Evolutionary conservation across 2,888 invertebrate species (phyloP).

Genomic region (Eudasyphora cyanicolor): DNA sequence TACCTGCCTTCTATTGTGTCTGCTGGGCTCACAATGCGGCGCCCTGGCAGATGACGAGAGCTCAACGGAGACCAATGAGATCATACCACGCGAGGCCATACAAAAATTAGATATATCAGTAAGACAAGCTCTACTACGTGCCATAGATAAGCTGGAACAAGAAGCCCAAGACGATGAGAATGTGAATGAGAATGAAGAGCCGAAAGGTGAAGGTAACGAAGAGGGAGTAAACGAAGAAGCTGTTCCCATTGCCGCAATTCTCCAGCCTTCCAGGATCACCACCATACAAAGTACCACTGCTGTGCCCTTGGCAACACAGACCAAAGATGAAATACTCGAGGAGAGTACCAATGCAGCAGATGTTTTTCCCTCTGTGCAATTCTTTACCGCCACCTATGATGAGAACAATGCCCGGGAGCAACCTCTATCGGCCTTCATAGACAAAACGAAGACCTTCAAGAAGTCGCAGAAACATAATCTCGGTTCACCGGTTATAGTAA

Average conservation of each 20-base stretch:
- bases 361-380: slow-evolving; percentile 81
- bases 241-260: neutral
- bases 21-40: slow-evolving; percentile 68
- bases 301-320: slow-evolving; percentile 71
- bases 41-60: slow-evolving; percentile 68
- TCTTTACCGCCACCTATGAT: slow-evolving; percentile 81
- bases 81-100: slow-evolving; percentile 82
- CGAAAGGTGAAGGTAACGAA: slow-evolving; percentile 66
- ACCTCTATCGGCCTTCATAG: slow-evolving; percentile 75
- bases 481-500: slow-evolving; percentile 62
- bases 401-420: slow-evolving; percentile 76
- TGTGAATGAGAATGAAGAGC: slow-evolving; percentile 58
- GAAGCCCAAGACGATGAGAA: slow-evolving; percentile 78
- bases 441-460: slow-evolving; percentile 73
- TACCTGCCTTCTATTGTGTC: slow-evolving; percentile 69
- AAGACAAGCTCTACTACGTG: slow-evolving; percentile 87
- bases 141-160: slow-evolving; percentile 88
- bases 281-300: slow-evolving; percentile 54
- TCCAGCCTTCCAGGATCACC: slow-evolving; percentile 14
- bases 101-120: slow-evolving; percentile 85
- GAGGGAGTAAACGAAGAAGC: neutral
- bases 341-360: slow-evolving; percentile 80
- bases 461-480: slow-evolving; percentile 68
- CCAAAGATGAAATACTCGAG: slow-evolving; percentile 79
- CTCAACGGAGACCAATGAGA: slow-evolving; percentile 77